phyloP scores from a whole-genome alignment of 2,888 invertebrate genomes.

The Ashinkailepas kermadecensis region DNA sequence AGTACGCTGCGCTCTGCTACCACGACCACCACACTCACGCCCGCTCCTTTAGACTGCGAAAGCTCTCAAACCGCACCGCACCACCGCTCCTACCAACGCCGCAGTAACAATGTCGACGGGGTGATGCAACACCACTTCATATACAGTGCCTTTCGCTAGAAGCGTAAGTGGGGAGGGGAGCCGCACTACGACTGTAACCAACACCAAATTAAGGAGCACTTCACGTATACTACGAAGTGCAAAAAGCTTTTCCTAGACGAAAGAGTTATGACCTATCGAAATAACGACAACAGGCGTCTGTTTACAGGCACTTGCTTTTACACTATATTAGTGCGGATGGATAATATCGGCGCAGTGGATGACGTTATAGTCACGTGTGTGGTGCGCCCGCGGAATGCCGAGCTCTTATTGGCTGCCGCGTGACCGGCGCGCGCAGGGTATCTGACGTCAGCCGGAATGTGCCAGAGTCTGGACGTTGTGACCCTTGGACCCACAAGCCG shows the following conservation, averaged over 20 bases:
- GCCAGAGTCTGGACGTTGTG: not conserved
- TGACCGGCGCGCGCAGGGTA: not conserved
- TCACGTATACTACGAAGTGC: not conserved
- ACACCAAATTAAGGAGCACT: not conserved
- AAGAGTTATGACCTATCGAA: too few relatives aligned
- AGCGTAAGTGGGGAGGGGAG: not conserved
- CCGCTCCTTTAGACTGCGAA: not conserved
- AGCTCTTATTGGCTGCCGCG: not conserved
- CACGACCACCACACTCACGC: not conserved
- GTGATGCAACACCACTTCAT: constrained; percentile 8
- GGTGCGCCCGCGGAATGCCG: not conserved
- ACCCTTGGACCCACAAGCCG: too few relatives aligned
- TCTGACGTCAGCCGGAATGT: constrained; percentile 4
- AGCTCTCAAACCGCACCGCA: not conserved
- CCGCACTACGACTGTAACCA: not conserved
- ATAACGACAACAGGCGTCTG: too few relatives aligned
- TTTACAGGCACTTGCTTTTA: not conserved
- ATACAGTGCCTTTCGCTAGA: not conserved
- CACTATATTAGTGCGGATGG: not conserved
- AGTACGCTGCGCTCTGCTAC: not conserved
- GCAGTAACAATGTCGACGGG: not conserved
- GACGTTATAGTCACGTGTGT: not conserved
- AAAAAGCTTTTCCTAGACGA: not conserved
- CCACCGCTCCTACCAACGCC: not conserved
- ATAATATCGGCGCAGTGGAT: not conserved